Percentiles rank a stretch among this genome's conserved stretches.
These are phyloP conservation scores for Nanorana parkeri DNA, from an alignment of 2,113 vertebrate genomes.

Conservation along the genomic window DNA sequence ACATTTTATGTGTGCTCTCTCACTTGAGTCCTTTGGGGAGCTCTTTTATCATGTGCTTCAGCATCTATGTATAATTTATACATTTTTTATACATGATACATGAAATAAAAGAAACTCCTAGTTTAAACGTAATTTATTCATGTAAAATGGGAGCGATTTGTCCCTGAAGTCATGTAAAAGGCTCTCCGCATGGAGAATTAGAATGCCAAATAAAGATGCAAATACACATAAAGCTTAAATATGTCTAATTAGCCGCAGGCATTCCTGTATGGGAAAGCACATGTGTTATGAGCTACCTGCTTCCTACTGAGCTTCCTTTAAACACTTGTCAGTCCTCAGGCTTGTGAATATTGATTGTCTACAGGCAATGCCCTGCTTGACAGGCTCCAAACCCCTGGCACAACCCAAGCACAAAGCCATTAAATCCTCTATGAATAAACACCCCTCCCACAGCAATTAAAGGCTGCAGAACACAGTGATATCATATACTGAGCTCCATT, in stretches of 20 bases:
- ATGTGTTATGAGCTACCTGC: constrained; percentile 54
- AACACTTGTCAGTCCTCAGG: constrained; percentile 57
- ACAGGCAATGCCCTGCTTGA: constrained; percentile 54
- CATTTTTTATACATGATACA: too few relatives aligned
- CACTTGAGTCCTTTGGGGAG: not conserved
- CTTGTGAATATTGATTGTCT: constrained; percentile 53
- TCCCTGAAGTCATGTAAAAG: constrained; percentile 48
- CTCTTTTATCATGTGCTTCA: constrained; percentile 1
- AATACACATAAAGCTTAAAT: constrained; percentile 49
- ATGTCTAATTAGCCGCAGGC: constrained; percentile 53
- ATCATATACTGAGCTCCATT: constrained; percentile 41
- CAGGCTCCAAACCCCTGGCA: constrained; percentile 42
- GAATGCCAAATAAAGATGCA: constrained; percentile 50
- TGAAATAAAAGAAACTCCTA: not conserved
- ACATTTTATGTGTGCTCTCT: not conserved
- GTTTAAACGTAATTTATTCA: constrained; percentile 22
- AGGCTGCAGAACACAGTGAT: constrained; percentile 41
- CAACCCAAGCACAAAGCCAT: constrained; percentile 47
- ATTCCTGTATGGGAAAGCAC: constrained; percentile 56
- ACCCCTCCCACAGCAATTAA: constrained; percentile 54
- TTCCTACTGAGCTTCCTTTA: constrained; percentile 56
- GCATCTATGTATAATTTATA: constrained; percentile 32
- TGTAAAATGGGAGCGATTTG: constrained; percentile 25
- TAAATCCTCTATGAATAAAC: constrained; percentile 54
- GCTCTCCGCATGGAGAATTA: not conserved